These are phyloP conservation scores for Antedon bifida DNA, from an alignment of 35 echinoderm and acorn worm species.

Conservation along the genomic window DNA sequence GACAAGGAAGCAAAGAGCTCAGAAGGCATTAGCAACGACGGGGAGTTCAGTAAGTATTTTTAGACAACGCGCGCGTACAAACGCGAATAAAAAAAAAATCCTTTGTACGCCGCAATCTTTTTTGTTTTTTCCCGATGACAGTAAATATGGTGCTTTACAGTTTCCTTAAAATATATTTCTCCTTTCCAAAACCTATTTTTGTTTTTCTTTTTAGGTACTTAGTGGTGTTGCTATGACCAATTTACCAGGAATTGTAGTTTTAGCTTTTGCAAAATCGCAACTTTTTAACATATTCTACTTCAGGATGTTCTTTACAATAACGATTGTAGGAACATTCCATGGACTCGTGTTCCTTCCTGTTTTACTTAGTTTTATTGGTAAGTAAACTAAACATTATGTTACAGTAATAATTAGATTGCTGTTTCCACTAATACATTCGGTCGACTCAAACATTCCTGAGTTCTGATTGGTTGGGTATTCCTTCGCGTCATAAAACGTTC, in stretches of 20 bases:
- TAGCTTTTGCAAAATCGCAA: slow-evolving; percentile 93
- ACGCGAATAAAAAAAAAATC: background rate
- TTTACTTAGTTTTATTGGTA: slow-evolving; percentile 80
- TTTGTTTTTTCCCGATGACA: too few species aligned
- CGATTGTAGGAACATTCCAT: slow-evolving; percentile 58
- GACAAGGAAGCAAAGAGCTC: slow-evolving; percentile 41
- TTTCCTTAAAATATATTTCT: too few species aligned
- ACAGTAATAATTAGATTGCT: too few species aligned
- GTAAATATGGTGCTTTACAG: too few species aligned
- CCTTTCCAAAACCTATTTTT: background rate
- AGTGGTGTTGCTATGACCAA: slow-evolving; percentile 98
- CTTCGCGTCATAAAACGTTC: too few species aligned
- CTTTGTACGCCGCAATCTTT: too few species aligned
- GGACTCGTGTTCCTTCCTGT: slow-evolving; percentile 84
- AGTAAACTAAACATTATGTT: background rate
- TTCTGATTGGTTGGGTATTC: too few species aligned
- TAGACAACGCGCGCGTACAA: background rate
- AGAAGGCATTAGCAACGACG: slow-evolving; percentile 40
- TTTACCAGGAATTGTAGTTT: slow-evolving; percentile 73
- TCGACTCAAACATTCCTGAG: too few species aligned
- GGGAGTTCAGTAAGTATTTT: slow-evolving; percentile 78
- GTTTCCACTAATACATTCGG: too few species aligned
- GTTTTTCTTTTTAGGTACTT: slow-evolving; percentile 34
- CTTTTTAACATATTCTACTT: slow-evolving; percentile 96
- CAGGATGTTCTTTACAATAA: slow-evolving; percentile 95